Conservation (phyloP, 92 coral and sea anemone species). For the Umimayanthus kanabou region DNA sequence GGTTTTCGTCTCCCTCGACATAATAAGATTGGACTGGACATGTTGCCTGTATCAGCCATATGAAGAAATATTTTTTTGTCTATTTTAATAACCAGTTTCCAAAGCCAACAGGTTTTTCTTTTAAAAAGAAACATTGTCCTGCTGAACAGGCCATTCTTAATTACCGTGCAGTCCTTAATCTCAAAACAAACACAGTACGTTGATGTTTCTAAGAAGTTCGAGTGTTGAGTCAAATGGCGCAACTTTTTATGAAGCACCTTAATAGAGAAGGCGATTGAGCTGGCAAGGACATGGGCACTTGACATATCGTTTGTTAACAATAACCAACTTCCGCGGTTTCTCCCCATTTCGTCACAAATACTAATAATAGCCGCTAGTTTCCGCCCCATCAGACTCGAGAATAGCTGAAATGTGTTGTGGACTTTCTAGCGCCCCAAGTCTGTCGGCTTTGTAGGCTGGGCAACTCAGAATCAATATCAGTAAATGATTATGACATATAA, state of each 20-base stretch:
- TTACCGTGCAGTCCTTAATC: conserved; percentile 20
- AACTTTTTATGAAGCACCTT: neutral
- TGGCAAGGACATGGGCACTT: neutral
- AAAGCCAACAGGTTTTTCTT: conserved; percentile 14
- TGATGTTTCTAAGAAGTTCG: neutral
- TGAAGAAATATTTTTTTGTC: neutral
- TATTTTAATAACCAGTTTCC: conserved; percentile 22
- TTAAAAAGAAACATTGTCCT: conserved; percentile 6
- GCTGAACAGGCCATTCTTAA: neutral
- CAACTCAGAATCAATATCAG: conserved; percentile 6
- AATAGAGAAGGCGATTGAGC: neutral
- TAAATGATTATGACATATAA: neutral
- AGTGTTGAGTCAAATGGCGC: neutral
- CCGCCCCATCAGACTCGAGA: conserved; percentile 21
- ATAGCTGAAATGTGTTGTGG: neutral
- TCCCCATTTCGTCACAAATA: neutral
- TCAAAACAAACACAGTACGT: conserved; percentile 10
- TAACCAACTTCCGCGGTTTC: conserved; percentile 33
- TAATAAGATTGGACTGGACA: neutral
- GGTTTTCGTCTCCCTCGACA: neutral
- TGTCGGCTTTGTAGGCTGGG: conserved; percentile 11
- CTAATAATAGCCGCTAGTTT: conserved; percentile 21
- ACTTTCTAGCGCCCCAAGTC: conserved; percentile 12
- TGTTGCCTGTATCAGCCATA: neutral
- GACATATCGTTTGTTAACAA: conserved; percentile 4